Evolutionary conservation across 1,140 invertebrate species (phyloP).

Genomic region (Bombus huntii): DNA sequence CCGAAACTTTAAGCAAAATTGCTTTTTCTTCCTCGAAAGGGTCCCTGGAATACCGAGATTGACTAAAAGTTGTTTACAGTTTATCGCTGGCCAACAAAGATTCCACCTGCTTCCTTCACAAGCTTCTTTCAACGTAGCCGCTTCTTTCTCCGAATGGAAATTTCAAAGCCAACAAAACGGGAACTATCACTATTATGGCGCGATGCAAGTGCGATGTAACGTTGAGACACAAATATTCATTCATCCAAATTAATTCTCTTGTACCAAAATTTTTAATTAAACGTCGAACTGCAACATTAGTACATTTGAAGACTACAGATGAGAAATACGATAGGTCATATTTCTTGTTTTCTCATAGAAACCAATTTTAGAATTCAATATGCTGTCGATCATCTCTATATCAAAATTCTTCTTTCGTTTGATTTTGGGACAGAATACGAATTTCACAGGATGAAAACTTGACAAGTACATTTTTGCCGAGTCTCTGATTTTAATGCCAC

Average conservation of each 20-base stretch:
- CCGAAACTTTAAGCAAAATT: slow-evolving; percentile 52
- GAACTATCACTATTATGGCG: background rate
- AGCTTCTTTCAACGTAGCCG: background rate
- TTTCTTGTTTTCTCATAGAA: background rate
- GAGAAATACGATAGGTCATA: background rate
- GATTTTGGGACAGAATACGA: too few species aligned
- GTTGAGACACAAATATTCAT: background rate
- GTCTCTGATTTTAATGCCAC: too few species aligned
- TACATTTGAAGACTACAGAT: background rate
- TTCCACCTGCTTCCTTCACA: background rate
- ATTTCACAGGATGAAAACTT: too few species aligned
- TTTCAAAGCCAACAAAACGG: slow-evolving; percentile 10
- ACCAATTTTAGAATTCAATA: too few species aligned
- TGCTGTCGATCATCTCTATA: too few species aligned
- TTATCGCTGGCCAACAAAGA: slow-evolving; percentile 40
- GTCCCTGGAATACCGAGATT: slow-evolving; percentile 32
- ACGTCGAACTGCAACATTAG: background rate
- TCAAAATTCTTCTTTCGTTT: too few species aligned
- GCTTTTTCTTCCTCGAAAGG: slow-evolving; percentile 39
- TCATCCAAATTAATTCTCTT: background rate
- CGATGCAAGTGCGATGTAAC: background rate
- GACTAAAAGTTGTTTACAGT: slow-evolving; percentile 53
- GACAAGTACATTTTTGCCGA: too few species aligned
- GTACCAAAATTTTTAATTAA: background rate
- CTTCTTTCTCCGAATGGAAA: background rate